Evolutionary conservation across 1,140 invertebrate genomes (phyloP), one percentile per base, ranked within the genome.

Genomic region (Megalonaias nervosa): DNA sequence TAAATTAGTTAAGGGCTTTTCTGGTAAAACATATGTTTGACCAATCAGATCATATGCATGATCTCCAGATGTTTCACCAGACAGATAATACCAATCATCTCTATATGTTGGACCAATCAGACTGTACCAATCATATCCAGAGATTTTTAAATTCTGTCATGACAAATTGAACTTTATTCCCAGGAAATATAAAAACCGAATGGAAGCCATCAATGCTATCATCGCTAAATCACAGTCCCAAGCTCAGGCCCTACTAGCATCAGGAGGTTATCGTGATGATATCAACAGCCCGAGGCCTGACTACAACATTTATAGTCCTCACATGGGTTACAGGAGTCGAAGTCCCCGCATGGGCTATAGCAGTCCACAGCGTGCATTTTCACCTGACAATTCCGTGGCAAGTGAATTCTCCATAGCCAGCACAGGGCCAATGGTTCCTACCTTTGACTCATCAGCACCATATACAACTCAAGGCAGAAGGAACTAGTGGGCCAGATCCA

Each of bases 191-290:
- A 88, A 87, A 74, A 82, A 75, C 31, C 79, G 87, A 17, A 88
- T 87, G 79, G 88, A 89, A 77, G 87, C 87, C 23, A 89, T 89
- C 60, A 89, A 89, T 77, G 88, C 88, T 56, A 85, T 89, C 48
- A 89, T 89, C 58, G 86, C 87, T 4, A 73, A 85, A 16, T 88
- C 88, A 31, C 86, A 89, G 70, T 81, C 86, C 5, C 84, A 86
- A 57, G 88, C 88, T n/a, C 84, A 89, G 66, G 82, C 78, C 23
- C 81, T 89, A 79, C 74, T 89, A 66, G 78, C 88, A 14, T 74
- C 84, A 17, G 84, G 87, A 26, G 84, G 81, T 15, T 85, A 81
- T 67, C 75, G 64, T 71, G 74, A 82, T 19, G 82, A 87, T 62
- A 72, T 48, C 38, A 48, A 11, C 38, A 48, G 9, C 38, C 38